Base-by-base conservation (phyloP, 2,888 invertebrate species). In the Orgyia antiqua region DNA sequence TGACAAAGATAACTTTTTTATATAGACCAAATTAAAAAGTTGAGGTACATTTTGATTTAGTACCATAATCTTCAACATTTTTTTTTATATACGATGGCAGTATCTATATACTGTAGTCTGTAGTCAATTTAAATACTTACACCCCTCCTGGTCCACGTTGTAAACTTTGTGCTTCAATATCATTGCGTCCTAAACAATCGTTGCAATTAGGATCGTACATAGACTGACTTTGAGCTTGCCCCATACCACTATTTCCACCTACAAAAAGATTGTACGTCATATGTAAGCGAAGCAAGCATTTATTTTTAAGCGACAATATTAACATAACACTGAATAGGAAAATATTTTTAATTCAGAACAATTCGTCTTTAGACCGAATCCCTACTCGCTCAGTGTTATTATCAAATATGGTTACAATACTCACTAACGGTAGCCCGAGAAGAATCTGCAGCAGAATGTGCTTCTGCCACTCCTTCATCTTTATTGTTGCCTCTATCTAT, bases 201-300 rank as follows among this genome's bases (percentile, higher is more conserved):
- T 90, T 91, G 50, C 93, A 93, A 38, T 88, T 89, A 0, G 87
- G 88, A 27, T 90, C 89, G 29, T 91, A 89, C 36, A 90, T 88
- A 27, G 93, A 93, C 74, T 95, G 95, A 73, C 94, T 94, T 75
- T 95, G 95, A 0, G 95, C 95, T 83, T 94, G 94, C 0, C 95
- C 95, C 93, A 95, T 94, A 32, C 95, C 95, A 60, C 91, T 92
- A 42, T 87, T 90, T 25, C 94, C 94, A 83, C 89, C 94, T 95
- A 51, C 48, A 79, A 53, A 20, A 28, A 11, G 77, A 32, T 11
- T 20, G 6, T 42, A 21, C 4, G 12, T 9, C 4, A 10, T 24
- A n/a, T 10, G 8, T 2, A 18, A 18, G 6, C 6, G 15, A 18
- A 18, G 8, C 8, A 18, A 2, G 4, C 18, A 3, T 18, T 8